Percentiles rank a stretch among this genome's conserved stretches.
Conservation (phyloP, 2,888 invertebrate species). For the Thumatha senex region DNA sequence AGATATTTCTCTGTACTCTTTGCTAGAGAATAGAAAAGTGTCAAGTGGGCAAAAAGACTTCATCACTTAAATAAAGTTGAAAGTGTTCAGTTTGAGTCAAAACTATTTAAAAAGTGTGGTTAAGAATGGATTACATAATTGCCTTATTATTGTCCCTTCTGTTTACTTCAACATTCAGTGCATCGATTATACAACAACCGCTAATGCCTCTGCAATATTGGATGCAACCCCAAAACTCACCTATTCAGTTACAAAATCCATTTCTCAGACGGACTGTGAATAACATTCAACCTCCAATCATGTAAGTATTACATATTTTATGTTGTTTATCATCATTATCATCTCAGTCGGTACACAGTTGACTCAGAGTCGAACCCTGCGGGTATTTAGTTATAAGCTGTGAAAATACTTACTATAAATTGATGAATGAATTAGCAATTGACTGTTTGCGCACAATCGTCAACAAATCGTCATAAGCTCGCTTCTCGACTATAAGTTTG, state of each 20-base stretch:
- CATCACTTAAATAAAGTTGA: not conserved
- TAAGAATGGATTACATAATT: slow-evolving; percentile 32
- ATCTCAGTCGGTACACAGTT: too few species aligned
- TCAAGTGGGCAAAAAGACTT: too few species aligned
- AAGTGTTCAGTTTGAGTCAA: not conserved
- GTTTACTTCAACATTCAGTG: slow-evolving; percentile 35
- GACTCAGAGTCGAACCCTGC: too few species aligned
- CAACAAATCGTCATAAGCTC: too few species aligned
- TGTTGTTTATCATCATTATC: not conserved
- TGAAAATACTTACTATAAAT: too few species aligned
- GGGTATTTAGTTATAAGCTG: too few species aligned
- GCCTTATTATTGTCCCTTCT: slow-evolving; percentile 41
- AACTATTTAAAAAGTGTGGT: not conserved
- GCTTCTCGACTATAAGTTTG: too few species aligned
- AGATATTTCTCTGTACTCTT: too few species aligned
- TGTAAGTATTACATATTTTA: slow-evolving; percentile 42
- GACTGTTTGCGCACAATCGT: too few species aligned
- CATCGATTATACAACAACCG: slow-evolving; percentile 47
- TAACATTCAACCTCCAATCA: slow-evolving; percentile 34
- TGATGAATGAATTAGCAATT: too few species aligned
- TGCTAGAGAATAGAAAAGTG: too few species aligned
- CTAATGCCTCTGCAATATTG: slow-evolving; percentile 37
- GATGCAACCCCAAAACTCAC: slow-evolving; percentile 31
- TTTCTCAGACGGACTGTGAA: slow-evolving; percentile 45
- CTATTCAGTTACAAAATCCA: slow-evolving; percentile 35